Percentiles rank a stretch among this genome's conserved stretches.
Evolutionary conservation across 1,140 invertebrate species (phyloP).

Genomic region (Papilio glaucus): DNA sequence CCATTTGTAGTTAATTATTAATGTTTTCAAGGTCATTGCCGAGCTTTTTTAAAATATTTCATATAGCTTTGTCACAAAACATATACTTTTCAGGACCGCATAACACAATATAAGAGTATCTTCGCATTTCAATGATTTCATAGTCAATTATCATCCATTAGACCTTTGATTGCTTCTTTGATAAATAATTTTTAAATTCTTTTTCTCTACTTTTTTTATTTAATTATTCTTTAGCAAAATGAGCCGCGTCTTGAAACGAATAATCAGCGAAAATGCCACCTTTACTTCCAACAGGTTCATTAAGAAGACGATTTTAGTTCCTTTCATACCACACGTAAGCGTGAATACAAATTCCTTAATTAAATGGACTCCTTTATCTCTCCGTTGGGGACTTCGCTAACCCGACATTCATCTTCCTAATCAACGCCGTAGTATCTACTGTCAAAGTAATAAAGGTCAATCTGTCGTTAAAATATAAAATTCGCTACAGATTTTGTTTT

Average conservation of each 20-base stretch:
- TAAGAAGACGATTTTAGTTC: constrained; percentile 21
- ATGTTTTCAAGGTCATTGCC: too few species aligned
- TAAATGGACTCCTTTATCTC: constrained; percentile 33
- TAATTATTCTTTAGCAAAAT: not conserved
- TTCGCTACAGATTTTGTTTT: not conserved
- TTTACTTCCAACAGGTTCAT: constrained; percentile 15
- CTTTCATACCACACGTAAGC: constrained; percentile 33
- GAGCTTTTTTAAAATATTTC: too few species aligned
- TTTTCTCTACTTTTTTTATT: too few species aligned
- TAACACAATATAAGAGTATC: too few species aligned
- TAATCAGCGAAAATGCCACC: not conserved
- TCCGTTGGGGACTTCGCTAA: constrained; percentile 17
- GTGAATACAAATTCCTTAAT: constrained; percentile 32
- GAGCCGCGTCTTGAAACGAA: not conserved
- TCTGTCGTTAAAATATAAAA: constrained; percentile 8
- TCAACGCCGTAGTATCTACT: constrained; percentile 2
- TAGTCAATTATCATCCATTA: too few species aligned
- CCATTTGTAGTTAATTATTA: too few species aligned
- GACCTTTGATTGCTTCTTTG: too few species aligned
- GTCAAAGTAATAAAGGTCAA: constrained; percentile 11
- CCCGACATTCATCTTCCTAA: constrained; percentile 26
- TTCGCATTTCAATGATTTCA: too few species aligned
- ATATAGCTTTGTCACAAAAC: too few species aligned
- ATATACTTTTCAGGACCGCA: too few species aligned
- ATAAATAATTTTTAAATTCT: not conserved